These are phyloP conservation scores for Cephus pulcher DNA, from an alignment of 2,888 invertebrate genomes.

Conservation along the genomic window DNA sequence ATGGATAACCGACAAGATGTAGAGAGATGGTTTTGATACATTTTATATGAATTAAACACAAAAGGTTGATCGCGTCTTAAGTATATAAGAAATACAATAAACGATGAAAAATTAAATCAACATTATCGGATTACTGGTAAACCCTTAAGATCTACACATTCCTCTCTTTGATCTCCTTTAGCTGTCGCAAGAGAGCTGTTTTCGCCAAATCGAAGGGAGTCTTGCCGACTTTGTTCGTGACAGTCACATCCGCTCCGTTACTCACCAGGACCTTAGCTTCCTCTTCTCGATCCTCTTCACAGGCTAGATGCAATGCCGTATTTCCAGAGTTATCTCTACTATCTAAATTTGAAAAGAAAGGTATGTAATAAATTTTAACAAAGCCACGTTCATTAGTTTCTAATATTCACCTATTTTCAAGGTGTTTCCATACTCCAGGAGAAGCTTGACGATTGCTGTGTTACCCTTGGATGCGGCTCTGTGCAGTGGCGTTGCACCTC, in stretches of 20 bases:
- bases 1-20: background rate
- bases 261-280: conserved; percentile 75
- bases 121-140: background rate
- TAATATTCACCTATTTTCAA: conserved; percentile 64
- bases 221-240: conserved; percentile 75
- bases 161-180: conserved; percentile 37
- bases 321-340: conserved; percentile 78
- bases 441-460: conserved; percentile 74
- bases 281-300: conserved; percentile 81
- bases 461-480: conserved; percentile 84
- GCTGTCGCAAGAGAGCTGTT: conserved; percentile 38
- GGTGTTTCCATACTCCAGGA: conserved; percentile 71
- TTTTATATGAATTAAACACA: conserved; percentile 60
- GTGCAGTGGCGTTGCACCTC: conserved; percentile 82
- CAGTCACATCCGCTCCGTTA: conserved; percentile 73
- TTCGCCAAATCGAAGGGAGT: conserved; percentile 73
- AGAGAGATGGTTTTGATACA: conserved; percentile 56
- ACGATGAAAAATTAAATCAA: conserved; percentile 38
- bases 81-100: conserved; percentile 49
- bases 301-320: conserved; percentile 84
- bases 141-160: conserved; percentile 5
- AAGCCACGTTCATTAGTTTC: background rate
- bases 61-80: conserved; percentile 48
- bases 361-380: background rate
- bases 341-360: conserved; percentile 56